Base-by-base conservation (phyloP, 2,797 vertebrate genomes). In the Gephyroberyx darwinii region DNA sequence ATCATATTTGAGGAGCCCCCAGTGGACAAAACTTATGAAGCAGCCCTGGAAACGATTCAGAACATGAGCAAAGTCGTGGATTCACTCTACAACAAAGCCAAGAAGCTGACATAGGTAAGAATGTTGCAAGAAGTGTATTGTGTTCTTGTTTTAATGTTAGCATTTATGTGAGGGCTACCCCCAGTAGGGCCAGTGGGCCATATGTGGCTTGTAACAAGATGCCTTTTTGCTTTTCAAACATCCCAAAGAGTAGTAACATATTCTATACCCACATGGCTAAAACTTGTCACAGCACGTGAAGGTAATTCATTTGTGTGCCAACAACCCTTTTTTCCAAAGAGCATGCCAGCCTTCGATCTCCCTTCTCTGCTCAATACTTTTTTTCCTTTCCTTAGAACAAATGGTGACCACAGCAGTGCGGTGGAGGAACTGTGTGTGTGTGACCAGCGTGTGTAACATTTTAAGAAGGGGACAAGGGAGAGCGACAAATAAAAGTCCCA, bases 21-120 rank as follows among this genome's bases (percentile, higher is more conserved):
- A 0, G 97, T 99, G 94, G 98, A 99, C 95, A 99, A 99, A 93
- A 98, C 98, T 1, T 99, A 99, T 0, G 97, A 96, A 93, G 96
- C 97, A 52, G 97, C 98, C 86, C 95, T 99, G 84, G 98, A 99
- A 94, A 99, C 98, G 16, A 98, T 99, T 92, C 98, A 99, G 94
- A 99, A 98, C 89, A 98, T 99, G 98, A 99, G 98, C 91, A 99
- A 99, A 96, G 98, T 99, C 71, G 98, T 99, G 94, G 98, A 99
- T 93, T 99, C 98, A 9, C 97, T 99, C 92, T 99, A 99, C 96
- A 99, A 98, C 96, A 99, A 99, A 96, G 98, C 98, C 90, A 99
- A 99, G 95, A 99, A 99, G 89, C 91, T 99, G 74, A 99, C 98
- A 98, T 99, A 99, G 97, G 97, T 99, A 75, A 79, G 69, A 37